Conservation (phyloP, 1,140 invertebrate genomes). For the Streblospio benedicti region DNA sequence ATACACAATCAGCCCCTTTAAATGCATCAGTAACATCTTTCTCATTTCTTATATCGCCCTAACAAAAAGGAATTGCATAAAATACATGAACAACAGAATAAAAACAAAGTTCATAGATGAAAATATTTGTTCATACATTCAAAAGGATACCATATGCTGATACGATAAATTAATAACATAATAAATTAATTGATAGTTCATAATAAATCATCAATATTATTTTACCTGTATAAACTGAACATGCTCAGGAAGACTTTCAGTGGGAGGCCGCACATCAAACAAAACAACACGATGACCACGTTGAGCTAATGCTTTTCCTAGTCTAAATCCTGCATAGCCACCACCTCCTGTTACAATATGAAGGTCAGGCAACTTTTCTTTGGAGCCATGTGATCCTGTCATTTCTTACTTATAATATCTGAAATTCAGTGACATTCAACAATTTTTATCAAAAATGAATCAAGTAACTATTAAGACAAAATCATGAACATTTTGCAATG, state of each 20-base stretch:
- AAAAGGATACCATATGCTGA: too few species aligned
- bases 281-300: conserved; percentile 36
- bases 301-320: conserved; percentile 33
- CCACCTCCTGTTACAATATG: conserved; percentile 45
- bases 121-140: too few species aligned
- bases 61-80: too few species aligned
- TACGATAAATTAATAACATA: too few species aligned
- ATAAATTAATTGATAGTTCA: too few species aligned
- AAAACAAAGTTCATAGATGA: too few species aligned
- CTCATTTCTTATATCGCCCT: conserved; percentile 34
- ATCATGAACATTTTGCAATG: too few species aligned
- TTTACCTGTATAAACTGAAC: conserved; percentile 14
- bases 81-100: too few species aligned
- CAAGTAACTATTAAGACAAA: too few species aligned
- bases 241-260: conserved; percentile 23
- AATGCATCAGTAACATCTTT: conserved; percentile 27
- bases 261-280: conserved; percentile 38
- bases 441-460: too few species aligned
- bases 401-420: background rate
- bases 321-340: conserved; percentile 43
- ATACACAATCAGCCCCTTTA: conserved; percentile 39
- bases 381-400: background rate
- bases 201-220: too few species aligned
- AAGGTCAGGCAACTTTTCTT: conserved; percentile 22
- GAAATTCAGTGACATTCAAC: too few species aligned